Conservation (phyloP, 2,113 vertebrate genomes). For the Mustelus asterias region DNA sequence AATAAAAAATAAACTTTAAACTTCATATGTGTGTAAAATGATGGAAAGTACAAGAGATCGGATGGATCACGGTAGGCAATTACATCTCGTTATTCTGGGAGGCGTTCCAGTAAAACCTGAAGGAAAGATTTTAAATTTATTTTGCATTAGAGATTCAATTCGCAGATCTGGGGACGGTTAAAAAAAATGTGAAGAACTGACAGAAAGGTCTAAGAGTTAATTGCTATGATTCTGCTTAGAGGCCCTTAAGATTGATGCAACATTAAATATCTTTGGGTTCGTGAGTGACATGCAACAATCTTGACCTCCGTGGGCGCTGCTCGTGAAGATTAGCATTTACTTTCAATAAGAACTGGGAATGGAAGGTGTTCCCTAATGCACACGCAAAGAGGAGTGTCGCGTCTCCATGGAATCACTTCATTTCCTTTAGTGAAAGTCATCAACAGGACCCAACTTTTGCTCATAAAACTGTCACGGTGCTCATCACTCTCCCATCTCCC, state of each 20-base stretch:
- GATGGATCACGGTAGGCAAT: background rate
- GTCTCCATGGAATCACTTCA: background rate
- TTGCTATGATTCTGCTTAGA: background rate
- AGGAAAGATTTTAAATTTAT: background rate
- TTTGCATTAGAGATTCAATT: constrained; percentile 17
- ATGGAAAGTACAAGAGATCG: background rate
- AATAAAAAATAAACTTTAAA: too few species aligned
- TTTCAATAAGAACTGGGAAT: background rate
- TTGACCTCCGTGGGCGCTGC: background rate
- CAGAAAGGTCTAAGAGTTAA: constrained; percentile 16
- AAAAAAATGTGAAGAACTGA: background rate
- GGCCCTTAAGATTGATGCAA: background rate
- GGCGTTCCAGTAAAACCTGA: background rate
- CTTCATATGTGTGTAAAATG: background rate
- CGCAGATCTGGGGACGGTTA: background rate
- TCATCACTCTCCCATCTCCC: constrained; percentile 39
- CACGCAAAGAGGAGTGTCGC: background rate
- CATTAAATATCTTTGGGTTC: constrained; percentile 24
- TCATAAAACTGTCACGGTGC: background rate
- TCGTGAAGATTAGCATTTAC: background rate
- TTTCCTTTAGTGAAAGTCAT: background rate
- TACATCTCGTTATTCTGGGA: background rate
- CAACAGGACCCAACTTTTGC: background rate
- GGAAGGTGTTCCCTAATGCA: background rate
- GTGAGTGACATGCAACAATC: background rate